Evolutionary conservation across 1,140 invertebrate genomes (phyloP), one percentile per base, ranked within the genome.

Genomic region (Heliconius hewitsoni): DNA sequence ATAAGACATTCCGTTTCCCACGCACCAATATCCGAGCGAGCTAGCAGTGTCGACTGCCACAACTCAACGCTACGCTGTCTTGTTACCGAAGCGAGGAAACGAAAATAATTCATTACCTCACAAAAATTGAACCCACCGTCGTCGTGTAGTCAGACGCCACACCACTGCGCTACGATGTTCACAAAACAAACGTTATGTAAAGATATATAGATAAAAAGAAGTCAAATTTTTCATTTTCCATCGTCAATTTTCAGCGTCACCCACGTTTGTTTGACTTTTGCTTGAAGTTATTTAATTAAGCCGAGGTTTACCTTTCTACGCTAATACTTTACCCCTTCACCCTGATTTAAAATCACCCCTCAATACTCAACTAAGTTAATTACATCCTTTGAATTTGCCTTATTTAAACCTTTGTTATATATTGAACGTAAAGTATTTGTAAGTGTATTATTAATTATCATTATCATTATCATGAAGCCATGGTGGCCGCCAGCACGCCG

Each of bases 231-330:
- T 30, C 23, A 66, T 27, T 66, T 66, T 13, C 55, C 60, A 66
- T 66, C 27, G 27, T 30, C 60, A 72, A 72, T 72, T 72, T 72
- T 39, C 34, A 76, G 0, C 74, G 74, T 66, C 74, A 70, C 55
- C 74, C 74, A 76, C 74, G 55, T 76, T 55, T 70, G 78, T 79
- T 79, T 79, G 78, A 75, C 55, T 74, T 78, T 74, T 74, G 72
- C 55, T 70, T 39, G 34, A 78, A 78, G 78, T 79, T 79, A 71
- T 75, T 79, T 79, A 79, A 79, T 79, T 79, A 79, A 79, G 52
- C n/a, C 73, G 42, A 75, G 73, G 78, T 79, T 74, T 79, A 79
- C 78, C 78, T 79, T 79, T 75, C 73, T 27, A 71, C 60, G 78
- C 73, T 79, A 79, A 79, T 71, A 37, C 73, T 79, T 75, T 71